phyloP scores from a whole-genome alignment of 2,113 vertebrate species.

The Crotophaga sulcirostris region DNA sequence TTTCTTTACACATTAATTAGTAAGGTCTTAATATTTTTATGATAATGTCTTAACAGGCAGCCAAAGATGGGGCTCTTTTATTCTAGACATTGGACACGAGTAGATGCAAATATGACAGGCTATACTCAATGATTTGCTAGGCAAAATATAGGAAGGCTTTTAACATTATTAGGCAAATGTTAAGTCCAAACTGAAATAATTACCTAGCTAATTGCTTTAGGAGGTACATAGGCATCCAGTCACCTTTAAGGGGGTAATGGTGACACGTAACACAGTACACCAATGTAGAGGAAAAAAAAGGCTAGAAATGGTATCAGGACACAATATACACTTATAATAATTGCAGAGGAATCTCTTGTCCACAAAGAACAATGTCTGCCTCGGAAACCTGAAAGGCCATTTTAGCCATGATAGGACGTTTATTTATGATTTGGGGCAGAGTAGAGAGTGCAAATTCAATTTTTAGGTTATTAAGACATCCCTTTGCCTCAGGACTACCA shows the following conservation, averaged over 20 bases:
- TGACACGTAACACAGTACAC: background rate
- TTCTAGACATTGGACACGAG: background rate
- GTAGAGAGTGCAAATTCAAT: conserved; percentile 8
- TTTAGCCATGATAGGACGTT: background rate
- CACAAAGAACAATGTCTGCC: background rate
- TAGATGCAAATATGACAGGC: background rate
- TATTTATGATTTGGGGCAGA: conserved; percentile 2
- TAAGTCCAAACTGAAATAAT: background rate
- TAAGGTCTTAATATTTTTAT: background rate
- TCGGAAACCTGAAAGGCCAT: background rate
- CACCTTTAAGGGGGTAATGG: background rate
- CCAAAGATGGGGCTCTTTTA: background rate
- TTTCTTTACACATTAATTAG: background rate
- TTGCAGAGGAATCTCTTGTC: background rate
- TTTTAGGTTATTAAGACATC: conserved; percentile 10
- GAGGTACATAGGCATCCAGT: rapidly evolving
- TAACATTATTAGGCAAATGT: background rate
- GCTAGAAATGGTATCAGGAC: background rate
- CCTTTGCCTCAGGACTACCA: background rate
- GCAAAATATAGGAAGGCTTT: background rate
- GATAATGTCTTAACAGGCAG: background rate
- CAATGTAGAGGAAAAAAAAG: background rate
- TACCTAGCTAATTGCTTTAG: background rate
- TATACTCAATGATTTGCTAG: background rate
- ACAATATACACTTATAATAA: background rate